Evolutionary conservation across 2,113 vertebrate genomes (phyloP), one percentile per base, ranked within the genome.

Genomic region (Pterocles gutturalis): DNA sequence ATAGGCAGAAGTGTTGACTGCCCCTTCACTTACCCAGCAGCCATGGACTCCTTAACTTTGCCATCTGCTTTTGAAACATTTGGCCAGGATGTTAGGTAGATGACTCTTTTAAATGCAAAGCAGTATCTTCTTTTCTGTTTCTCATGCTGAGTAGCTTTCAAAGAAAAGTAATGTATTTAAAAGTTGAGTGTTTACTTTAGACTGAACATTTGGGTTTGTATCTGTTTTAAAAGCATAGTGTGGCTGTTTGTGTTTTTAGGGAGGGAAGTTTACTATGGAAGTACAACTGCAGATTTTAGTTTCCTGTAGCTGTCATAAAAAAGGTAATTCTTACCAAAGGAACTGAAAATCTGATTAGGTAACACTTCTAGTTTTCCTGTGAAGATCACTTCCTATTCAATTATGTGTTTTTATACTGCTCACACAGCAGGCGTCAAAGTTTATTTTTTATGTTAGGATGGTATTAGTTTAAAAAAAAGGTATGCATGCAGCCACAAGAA

Each of bases 391-490:
- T 91, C 13, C 53, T 85, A 6, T 14, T 79, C 48, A 10, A 10
- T 60, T 45, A 9, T 33, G 10, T 67, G 31, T 16, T 71, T 88
- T 65, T 60, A n/a, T 19, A 28, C 33, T 49, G 38, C 34, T 94
- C 6, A 22, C 26, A 62, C 17, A 51, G 67, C 80, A 65, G n/a
- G 43, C 0, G 0, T 58, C 64, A 66, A 73, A 58, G 29, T 26
- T 87, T 55, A 29, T 65, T 43, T 16, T 16, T 62, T 67, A 17
- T 46, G 17, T 83, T 79, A 41, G 24, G 13, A 22, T 19, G n/a
- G 15, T 17, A 28, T 3, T 55, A 33, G 26, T 64, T 79, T 76
- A 36, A 84, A 92, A 81, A 81, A 81, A 18, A 71, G 7, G 4
- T 2, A 1, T 5, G 9, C 26, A 36, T 0, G 0, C 22, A 53